phyloP scores from a whole-genome alignment of 2,797 vertebrate species.

The Thaleichthys pacificus region DNA sequence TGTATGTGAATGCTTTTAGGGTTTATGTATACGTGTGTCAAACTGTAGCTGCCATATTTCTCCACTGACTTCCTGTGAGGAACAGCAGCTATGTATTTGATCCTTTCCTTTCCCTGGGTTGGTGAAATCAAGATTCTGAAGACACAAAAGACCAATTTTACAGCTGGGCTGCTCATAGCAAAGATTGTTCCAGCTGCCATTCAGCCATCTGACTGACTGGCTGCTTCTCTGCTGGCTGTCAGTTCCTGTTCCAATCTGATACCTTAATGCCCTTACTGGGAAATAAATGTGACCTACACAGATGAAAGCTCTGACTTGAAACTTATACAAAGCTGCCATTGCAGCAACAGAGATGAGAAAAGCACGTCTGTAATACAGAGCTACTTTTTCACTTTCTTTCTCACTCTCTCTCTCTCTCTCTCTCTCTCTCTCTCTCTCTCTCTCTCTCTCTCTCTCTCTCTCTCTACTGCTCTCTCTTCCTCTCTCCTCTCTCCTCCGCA shows the following conservation, averaged over 20 bases:
- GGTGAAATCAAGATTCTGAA: conserved; percentile 28
- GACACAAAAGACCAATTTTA: conserved; percentile 31
- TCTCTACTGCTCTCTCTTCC: neutral
- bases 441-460: no score
- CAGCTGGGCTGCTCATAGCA: conserved; percentile 12
- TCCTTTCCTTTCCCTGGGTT: conserved; percentile 8
- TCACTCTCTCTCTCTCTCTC: no score
- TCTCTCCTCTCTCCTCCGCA: neutral
- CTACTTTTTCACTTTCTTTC: no score
- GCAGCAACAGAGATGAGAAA: conserved; percentile 19
- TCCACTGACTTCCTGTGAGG: conserved; percentile 12
- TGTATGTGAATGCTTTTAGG: neutral
- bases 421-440: no score
- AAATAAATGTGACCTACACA: conserved; percentile 37
- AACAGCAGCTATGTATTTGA: conserved; percentile 31
- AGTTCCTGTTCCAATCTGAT: conserved; percentile 25
- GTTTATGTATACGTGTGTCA: neutral
- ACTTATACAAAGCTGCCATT: conserved; percentile 18
- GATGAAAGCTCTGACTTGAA: conserved; percentile 25
- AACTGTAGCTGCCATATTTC: conserved; percentile 14
- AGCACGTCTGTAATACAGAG: no score
- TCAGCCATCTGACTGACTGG: conserved; percentile 24
- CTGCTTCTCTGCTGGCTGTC: neutral
- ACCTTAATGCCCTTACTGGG: conserved; percentile 8
- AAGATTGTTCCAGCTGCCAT: conserved; percentile 25